Base-by-base conservation (phyloP, 2,113 vertebrate species). In the Aldabrachelys gigantea region DNA sequence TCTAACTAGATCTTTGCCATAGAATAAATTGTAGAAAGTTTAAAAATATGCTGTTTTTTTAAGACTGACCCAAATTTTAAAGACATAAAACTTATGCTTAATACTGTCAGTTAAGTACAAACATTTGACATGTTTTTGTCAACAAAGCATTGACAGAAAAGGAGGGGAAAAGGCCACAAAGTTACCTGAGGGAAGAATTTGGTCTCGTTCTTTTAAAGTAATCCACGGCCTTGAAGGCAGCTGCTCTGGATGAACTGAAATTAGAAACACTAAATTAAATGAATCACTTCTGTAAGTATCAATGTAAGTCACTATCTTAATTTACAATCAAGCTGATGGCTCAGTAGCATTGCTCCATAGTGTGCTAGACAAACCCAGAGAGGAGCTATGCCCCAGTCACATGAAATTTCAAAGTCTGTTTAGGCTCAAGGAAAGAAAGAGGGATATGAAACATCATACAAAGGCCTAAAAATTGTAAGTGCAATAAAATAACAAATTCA, bases 161-260 rank as follows among this genome's bases (percentile, higher is more conserved):
- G 4, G 0, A 78, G 80, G 54, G 75, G 24, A 62, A 95, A 91
- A 87, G 82, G 35, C 4, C 53, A 4, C 82, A 59, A 81, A 62
- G 79, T 92, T 98, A 99, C 99, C 99, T 98, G 99, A 99, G 96
- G 99, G 98, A 92, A 98, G 98, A 98, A 99, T 98, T 98, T 99
- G 99, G 98, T 99, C 99, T 98, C 99, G 98, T 98, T 99, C 99
- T 98, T 99, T 99, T 97, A 99, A 98, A 90, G 99, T 99, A 98
- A 99, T 99, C 99, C 99, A 99, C 57, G 99, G 99, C 98, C 99
- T 99, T 96, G 99, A 99, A 97, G 99, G 99, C 95, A 99, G 99
- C 98, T 99, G 99, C 98, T 99, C 99, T 92, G 99, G 99, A 96
- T 99, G 99, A 97, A 99, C 99, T 99, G 92, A 59, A 94, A 44